Evolutionary conservation across 2,888 invertebrate genomes (phyloP), one percentile per base, ranked within the genome.

Genomic region (Yponomeuta evonymella): DNA sequence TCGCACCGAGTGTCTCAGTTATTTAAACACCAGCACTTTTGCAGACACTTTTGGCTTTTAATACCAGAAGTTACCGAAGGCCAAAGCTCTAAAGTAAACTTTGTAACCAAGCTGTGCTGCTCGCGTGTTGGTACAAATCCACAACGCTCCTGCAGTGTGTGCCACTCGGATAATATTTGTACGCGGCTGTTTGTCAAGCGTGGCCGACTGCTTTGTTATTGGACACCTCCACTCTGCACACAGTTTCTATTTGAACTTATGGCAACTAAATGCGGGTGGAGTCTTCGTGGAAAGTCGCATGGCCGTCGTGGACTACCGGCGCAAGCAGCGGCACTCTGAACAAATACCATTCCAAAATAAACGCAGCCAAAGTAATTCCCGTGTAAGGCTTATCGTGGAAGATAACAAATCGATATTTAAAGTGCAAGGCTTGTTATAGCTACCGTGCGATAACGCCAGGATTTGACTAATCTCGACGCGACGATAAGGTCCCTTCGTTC

Each of bases 171-270:
- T 86, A 89, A 91, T 90, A 89, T 90, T 91, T 91, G 88, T 81
- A 82, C 83, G 87, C 83, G 43, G 82, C 76, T 91, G 83, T 91
- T 91, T 91, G 90, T 85, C 86, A 86, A 88, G 87, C 87, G 86
- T 87, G 89, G 87, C 86, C 87, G 86, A 88, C 83, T 85, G 87
- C 83, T 89, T 87, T 89, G 90, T 88, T 83, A 90, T 86, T 87
- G 89, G 88, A 90, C 88, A 91, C 90, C 87, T 87, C 84, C 79
- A 85, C 86, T 86, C 81, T 80, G 82, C 81, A 85, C 81, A 87
- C 85, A 85, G 80, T 87, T 83, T 83, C 83, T 88, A 81, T 90
- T 90, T 89, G 86, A 77, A 80, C 83, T 86, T 84, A 58, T 81
- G 79, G 79, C 83, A 83, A 84, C 84, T 82, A 79, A 79, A 79